Evolutionary conservation across 2,113 vertebrate species (phyloP).

Genomic region (Macrotis lagotis): DNA sequence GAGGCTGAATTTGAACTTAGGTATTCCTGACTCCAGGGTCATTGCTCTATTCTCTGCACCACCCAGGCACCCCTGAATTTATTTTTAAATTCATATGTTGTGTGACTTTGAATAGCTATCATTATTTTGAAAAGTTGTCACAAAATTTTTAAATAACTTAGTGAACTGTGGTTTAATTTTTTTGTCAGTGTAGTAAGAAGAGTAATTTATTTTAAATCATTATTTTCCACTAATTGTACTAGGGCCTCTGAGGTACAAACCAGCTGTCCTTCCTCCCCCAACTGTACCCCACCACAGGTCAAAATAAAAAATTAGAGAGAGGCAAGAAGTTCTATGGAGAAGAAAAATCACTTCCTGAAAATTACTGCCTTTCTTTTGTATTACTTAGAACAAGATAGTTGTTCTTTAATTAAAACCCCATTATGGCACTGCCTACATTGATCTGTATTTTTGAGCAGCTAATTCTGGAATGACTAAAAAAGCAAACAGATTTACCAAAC

Average conservation of each 20-base stretch:
- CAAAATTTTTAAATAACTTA: neutral
- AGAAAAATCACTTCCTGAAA: slow-evolving; percentile 17
- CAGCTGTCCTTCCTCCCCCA: neutral
- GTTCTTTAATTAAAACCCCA: slow-evolving; percentile 50
- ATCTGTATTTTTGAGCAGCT: slow-evolving; percentile 57
- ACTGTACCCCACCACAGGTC: neutral
- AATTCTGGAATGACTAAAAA: slow-evolving; percentile 36
- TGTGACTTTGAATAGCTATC: neutral
- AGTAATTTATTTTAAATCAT: neutral
- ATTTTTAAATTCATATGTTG: neutral
- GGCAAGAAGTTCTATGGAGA: slow-evolving; percentile 21
- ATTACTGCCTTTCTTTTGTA: neutral
- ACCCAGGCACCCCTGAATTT: too few relatives aligned
- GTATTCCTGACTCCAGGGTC: too few relatives aligned
- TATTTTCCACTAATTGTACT: neutral
- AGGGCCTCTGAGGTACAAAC: neutral
- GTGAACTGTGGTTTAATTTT: neutral
- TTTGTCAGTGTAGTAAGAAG: neutral
- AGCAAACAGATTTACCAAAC: slow-evolving; percentile 10
- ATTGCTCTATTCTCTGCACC: too few relatives aligned
- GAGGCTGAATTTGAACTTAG: too few relatives aligned
- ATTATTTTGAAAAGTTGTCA: neutral
- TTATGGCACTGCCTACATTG: slow-evolving; percentile 30
- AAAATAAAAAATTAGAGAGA: neutral
- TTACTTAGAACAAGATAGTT: slow-evolving; percentile 1